Conservation (phyloP, 2,113 vertebrate species). For the Camelus dromedarius region DNA sequence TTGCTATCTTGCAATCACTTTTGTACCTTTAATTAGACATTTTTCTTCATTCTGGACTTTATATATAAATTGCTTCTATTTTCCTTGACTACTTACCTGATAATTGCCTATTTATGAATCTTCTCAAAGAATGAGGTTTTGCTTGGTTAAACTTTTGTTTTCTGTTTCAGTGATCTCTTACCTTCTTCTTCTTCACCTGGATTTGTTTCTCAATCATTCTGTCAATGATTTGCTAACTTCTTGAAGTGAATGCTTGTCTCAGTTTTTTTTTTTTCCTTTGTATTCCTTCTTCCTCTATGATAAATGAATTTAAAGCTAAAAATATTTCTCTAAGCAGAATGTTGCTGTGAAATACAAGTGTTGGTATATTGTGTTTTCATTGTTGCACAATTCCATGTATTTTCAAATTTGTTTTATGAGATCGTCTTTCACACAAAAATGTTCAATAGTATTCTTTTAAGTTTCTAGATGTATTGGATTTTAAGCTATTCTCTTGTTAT, state of each 20-base stretch:
- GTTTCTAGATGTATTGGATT: neutral
- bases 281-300: neutral
- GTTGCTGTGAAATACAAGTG: neutral
- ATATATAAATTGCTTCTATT: neutral
- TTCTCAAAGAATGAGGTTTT: neutral
- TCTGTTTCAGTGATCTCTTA: neutral
- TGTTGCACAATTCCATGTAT: neutral
- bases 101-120: neutral
- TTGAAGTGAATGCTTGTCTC: neutral
- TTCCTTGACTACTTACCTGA: neutral
- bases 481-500: neutral
- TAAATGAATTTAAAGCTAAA: neutral
- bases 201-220: neutral
- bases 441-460: neutral
- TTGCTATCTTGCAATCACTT: neutral
- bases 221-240: neutral
- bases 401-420: neutral
- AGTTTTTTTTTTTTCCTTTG: neutral
- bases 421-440: neutral
- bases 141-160: neutral
- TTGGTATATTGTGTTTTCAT: neutral
- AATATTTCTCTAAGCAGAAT: neutral
- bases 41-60: constrained; percentile 24
- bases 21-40: neutral
- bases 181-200: neutral